Evolutionary conservation across 2,113 vertebrate genomes (phyloP).

Genomic region (Campylomormyrus tamandua): DNA sequence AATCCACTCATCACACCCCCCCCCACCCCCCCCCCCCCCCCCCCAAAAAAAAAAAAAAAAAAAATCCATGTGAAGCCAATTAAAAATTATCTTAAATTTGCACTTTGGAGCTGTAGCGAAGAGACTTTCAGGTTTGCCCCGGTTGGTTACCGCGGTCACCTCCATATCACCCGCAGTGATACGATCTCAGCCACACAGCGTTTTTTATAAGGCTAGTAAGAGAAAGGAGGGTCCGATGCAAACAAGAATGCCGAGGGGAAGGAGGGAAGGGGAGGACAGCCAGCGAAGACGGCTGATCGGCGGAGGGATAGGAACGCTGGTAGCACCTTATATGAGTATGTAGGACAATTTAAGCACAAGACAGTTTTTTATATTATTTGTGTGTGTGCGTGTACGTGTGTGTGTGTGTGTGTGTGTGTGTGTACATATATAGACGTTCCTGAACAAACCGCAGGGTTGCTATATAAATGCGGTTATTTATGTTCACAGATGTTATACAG

Average conservation of each 20-base stretch:
- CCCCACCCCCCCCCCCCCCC: too few relatives aligned
- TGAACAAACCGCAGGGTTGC: neutral
- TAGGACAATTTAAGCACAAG: neutral
- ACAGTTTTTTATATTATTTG: neutral
- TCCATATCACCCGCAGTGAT: neutral
- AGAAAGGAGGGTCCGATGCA: neutral
- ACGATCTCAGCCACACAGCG: neutral
- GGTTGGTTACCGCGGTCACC: neutral
- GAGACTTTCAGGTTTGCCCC: neutral
- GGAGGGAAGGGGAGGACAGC: neutral
- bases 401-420: too few relatives aligned
- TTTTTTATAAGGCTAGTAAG: neutral
- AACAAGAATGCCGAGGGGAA: neutral
- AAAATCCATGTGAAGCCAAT: neutral
- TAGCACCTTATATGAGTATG: neutral
- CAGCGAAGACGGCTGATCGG: neutral
- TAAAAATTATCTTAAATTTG: neutral
- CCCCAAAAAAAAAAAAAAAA: neutral
- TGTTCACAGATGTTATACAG: neutral
- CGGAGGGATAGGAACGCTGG: neutral
- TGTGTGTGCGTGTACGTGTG: neutral
- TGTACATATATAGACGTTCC: neutral
- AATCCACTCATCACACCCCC: neutral
- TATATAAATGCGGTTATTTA: neutral
- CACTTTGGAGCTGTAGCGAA: neutral